Evolutionary conservation across 2,797 vertebrate genomes (phyloP), one percentile per base, ranked within the genome.

Genomic region (Thripadectes ignobilis): DNA sequence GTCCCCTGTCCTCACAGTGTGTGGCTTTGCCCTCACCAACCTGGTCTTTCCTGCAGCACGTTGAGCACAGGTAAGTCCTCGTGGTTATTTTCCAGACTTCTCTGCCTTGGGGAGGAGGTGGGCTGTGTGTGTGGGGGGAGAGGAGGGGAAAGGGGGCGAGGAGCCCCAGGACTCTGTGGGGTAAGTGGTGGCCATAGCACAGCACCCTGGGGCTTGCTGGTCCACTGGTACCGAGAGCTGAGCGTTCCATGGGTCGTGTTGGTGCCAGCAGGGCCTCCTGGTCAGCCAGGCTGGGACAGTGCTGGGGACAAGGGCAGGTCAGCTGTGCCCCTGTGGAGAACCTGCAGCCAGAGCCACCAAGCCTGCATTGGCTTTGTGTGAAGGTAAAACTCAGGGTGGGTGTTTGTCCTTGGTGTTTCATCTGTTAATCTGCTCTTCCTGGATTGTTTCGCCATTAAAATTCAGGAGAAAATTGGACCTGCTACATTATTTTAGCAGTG

Each of bases 1-100:
- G 23, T 5, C 18, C 12, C 2, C 1, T 9, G 43, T 18, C 15
- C 7, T 73, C 46, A 1, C 11, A 8, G 0, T 0, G 3, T 1
- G 11, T 14, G 52, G 32, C 17, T 59, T 39, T 63, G 39, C 9
- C 9, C 8, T 49, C 23, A 5, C 13, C 14, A 63, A 5, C 16
- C 3, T 20, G 34, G 9, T 3, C 29, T 73, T 69, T 6, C 41
- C 16, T 34, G 8, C 4, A 32, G 16, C 6, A 1, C 0, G 0
- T 13, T 23, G 18, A 17, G 12, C 0, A 1, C 7, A 7, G 49
- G 54, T 48, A 30, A 69, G 48, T 54, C 7, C 19, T 62, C 0
- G 0, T 34, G 2, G 54, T 55, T 51, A 1, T 87, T 67, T 81
- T 88, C 14, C 57, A 22, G 20, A 10, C 4, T 65, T 51, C 66